A percentile compares a stretch with the other conserved stretches of the same genome.
phyloP scores from a whole-genome alignment of 2,113 vertebrate species.

The Ahaetulla prasina region DNA sequence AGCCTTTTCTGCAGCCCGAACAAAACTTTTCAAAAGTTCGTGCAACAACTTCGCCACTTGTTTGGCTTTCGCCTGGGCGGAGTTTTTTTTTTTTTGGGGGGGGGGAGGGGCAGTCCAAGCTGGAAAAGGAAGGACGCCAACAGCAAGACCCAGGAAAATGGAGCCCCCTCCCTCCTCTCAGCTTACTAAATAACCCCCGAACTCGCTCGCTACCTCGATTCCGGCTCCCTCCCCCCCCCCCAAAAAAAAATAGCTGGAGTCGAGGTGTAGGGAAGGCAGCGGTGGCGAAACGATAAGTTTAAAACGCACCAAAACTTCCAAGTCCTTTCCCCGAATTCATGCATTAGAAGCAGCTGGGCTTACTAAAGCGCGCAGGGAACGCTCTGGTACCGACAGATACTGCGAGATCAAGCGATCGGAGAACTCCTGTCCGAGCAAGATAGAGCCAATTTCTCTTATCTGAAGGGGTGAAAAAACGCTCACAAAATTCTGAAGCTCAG shows the following conservation, averaged over 20 bases:
- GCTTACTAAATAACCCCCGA: neutral
- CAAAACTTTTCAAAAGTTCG: neutral
- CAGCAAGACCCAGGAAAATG: neutral
- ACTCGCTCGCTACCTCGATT: neutral
- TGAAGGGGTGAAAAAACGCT: too few relatives aligned
- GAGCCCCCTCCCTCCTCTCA: neutral
- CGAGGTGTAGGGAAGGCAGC: too few relatives aligned
- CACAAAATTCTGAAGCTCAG: neutral
- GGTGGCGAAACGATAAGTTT: neutral
- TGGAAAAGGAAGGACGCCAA: neutral
- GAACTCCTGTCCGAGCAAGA: neutral
- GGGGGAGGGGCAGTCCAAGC: fast-evolving
- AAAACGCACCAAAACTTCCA: neutral
- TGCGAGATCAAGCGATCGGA: neutral
- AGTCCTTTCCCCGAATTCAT: neutral
- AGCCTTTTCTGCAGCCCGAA: neutral
- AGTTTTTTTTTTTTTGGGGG: fast-evolving
- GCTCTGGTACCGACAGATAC: neutral
- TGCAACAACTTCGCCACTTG: neutral
- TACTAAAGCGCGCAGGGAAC: neutral
- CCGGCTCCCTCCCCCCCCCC: too few relatives aligned
- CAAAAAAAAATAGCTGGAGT: neutral
- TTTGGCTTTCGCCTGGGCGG: neutral
- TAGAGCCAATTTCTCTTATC: neutral
- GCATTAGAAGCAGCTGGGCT: neutral